phyloP scores from a whole-genome alignment of 2,797 vertebrate genomes.

The Sparidentex hasta region DNA sequence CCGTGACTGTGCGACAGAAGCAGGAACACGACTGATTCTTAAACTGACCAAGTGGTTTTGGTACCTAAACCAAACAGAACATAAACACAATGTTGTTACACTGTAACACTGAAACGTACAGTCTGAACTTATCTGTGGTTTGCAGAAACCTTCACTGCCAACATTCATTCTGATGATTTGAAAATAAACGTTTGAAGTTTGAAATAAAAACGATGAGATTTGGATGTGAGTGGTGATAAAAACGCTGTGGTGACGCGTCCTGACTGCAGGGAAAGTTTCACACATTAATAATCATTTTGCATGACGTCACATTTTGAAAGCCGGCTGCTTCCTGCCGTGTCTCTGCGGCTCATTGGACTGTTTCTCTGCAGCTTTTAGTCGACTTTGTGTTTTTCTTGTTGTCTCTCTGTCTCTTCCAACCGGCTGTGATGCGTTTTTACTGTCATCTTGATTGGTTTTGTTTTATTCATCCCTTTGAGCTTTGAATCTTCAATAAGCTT shows the following conservation, averaged over 20 bases:
- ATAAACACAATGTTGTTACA: too few species aligned
- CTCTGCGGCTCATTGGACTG: constrained; percentile 6
- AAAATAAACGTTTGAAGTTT: too few species aligned
- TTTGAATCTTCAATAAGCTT: constrained; percentile 49
- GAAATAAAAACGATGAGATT: neutral
- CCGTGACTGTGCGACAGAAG: too few species aligned
- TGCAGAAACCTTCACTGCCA: too few species aligned
- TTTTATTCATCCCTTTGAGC: constrained; percentile 44
- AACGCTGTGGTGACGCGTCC: neutral
- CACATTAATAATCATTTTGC: neutral
- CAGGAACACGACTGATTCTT: too few species aligned
- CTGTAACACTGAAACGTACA: too few species aligned
- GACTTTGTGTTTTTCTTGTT: constrained; percentile 25
- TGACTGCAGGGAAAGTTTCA: neutral
- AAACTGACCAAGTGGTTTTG: too few species aligned
- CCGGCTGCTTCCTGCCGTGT: neutral
- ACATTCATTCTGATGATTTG: too few species aligned
- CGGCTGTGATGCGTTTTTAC: constrained; percentile 2
- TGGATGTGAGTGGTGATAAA: neutral
- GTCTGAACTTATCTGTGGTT: too few species aligned
- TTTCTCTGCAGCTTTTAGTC: constrained; percentile 1
- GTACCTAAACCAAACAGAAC: too few species aligned
- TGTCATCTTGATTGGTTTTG: constrained; percentile 42
- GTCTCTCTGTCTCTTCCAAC: constrained; percentile 17
- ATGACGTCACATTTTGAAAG: neutral